These are phyloP conservation scores for Adelosebastes latens DNA, from an alignment of 2,797 vertebrate genomes.

Conservation along the genomic window DNA sequence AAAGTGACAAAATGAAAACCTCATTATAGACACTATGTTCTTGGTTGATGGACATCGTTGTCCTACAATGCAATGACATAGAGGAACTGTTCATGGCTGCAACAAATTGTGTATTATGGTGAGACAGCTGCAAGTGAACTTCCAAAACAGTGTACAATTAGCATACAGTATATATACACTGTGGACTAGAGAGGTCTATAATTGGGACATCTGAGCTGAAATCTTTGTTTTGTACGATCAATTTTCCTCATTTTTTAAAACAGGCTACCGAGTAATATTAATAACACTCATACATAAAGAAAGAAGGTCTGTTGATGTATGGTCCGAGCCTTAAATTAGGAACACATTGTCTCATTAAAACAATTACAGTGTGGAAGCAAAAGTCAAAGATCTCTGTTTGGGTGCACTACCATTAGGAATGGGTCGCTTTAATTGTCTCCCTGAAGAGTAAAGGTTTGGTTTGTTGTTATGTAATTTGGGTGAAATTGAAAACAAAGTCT, in stretches of 20 bases:
- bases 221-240: background rate
- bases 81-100: background rate
- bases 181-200: background rate
- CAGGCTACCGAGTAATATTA: background rate
- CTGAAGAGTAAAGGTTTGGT: background rate
- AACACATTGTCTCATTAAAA: background rate
- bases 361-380: background rate
- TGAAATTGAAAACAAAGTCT: background rate
- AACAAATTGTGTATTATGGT: background rate
- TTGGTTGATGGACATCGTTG: background rate
- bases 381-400: background rate
- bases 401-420: no score
- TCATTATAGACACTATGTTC: background rate
- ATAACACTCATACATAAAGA: background rate
- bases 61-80: background rate
- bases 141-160: background rate
- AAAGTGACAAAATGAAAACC: no score
- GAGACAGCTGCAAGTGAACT: background rate
- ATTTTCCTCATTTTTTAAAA: background rate
- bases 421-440: background rate
- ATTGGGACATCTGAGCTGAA: background rate
- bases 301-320: background rate
- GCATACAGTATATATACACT: background rate
- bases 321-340: background rate
- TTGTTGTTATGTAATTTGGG: background rate